Evolutionary conservation across 2,888 invertebrate genomes (phyloP).

Genomic region (Drosophila infuscata): DNA sequence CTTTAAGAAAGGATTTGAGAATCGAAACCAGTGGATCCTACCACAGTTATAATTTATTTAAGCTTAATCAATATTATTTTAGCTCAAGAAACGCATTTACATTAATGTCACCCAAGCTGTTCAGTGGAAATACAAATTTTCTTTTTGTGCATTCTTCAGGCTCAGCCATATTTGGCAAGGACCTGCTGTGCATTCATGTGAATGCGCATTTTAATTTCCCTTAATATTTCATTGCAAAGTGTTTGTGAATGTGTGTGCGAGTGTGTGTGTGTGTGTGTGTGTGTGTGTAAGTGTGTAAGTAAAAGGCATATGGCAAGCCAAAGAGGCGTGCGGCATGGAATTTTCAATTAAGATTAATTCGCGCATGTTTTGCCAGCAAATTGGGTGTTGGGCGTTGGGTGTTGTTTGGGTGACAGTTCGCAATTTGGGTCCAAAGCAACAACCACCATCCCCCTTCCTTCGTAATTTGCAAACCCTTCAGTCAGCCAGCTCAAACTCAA

Average conservation of each 20-base stretch:
- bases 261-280: conserved; percentile 19
- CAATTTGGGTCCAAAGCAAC: conserved; percentile 41
- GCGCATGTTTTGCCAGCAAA: conserved; percentile 63
- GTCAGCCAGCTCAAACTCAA: not conserved
- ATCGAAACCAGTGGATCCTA: not conserved
- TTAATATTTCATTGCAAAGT: conserved; percentile 64
- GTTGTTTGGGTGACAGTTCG: conserved; percentile 4
- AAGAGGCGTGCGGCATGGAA: conserved; percentile 65
- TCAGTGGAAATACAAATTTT: not conserved
- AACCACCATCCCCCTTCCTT: no score
- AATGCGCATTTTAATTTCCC: conserved; percentile 68
- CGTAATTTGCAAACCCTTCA: not conserved
- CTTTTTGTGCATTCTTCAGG: conserved; percentile 4
- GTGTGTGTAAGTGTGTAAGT: conserved; percentile 26
- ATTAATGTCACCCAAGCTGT: not conserved
- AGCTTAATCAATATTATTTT: not conserved
- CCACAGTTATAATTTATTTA: not conserved
- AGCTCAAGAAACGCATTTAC: not conserved
- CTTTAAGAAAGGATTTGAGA: not conserved
- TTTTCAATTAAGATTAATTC: conserved; percentile 81
- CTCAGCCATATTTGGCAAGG: conserved; percentile 39
- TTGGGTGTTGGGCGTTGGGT: not conserved
- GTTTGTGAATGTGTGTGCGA: conserved; percentile 5
- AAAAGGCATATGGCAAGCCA: conserved; percentile 55
- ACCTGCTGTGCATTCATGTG: conserved; percentile 50